Evolutionary conservation across 53 echinoderm and acorn worm species (phyloP), one percentile per base, ranked within the genome.

Genomic region (Crossaster papposus): DNA sequence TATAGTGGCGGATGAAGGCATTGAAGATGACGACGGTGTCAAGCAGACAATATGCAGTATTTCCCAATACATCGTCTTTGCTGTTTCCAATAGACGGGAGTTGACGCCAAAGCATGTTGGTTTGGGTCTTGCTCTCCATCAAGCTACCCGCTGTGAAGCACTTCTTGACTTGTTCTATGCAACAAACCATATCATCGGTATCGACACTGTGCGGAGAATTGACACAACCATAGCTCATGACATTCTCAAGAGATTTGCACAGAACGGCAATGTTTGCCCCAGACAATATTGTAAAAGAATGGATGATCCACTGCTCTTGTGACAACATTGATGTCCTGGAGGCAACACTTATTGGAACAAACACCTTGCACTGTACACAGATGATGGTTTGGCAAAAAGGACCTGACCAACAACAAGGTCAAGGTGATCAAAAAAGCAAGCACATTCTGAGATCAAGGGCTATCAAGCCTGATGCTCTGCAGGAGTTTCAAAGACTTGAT

Each of bases 21-120:
- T 22, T n/a, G 55, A 65, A 44, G 90, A 90, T 70, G 72, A 90
- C 73, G 54, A 38, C 54, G 72, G 13, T 53, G 50, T 81, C 50
- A 90, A 90, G 73, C 80, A 68, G 23, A 81, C 72, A 71, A 52
- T 91, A 12, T 91, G 85, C 85, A 91, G 91, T 68, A 91, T 91
- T 86, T 72, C 91, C 54, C 91, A 86, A 52, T 86, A 91, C 51
- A 85, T 91, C 31, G 86, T 91, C 1, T 91, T 80, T 70, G 79
- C 81, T 18, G 92, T 92, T 79, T 88, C 88, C 22, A 81, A 80
- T 37, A 73, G n/a, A 20, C 64, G 58, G 52, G 79, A 92, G 80
- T 70, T 82, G 50, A 92, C 92, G 11, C 91, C 88, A 52, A 92
- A 92, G 65, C 92, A 92, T 50, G 38, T 92, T 79, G 91, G 91